A percentile compares a stretch with the other conserved stretches of the same genome.
Conservation (phyloP, 2,888 invertebrate species). For the Phengaris arion region DNA sequence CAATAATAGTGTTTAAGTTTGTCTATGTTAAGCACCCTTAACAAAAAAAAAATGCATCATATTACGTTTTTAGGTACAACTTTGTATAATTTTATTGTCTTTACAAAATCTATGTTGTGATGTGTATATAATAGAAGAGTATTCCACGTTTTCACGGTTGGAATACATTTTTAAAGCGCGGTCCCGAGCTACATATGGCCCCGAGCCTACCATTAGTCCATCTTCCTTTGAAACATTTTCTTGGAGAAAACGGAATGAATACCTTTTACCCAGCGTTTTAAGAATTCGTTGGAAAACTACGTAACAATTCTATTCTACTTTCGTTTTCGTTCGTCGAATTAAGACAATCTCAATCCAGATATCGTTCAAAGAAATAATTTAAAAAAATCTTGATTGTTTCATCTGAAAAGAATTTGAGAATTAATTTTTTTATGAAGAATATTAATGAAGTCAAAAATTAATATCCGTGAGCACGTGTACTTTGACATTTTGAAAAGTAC, state of each 20-base stretch:
- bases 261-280: not conserved
- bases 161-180: constrained; percentile 26
- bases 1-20: too few relatives aligned
- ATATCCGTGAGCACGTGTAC: not conserved
- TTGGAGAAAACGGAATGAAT: constrained; percentile 1
- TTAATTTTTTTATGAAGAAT: not conserved
- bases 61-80: not conserved
- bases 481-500: too few relatives aligned
- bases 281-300: constrained; percentile 1
- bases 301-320: not conserved
- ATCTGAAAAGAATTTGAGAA: not conserved
- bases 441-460: not conserved
- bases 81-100: constrained; percentile 3
- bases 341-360: not conserved
- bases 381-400: constrained; percentile 23
- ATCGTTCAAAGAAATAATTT: not conserved
- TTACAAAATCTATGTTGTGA: constrained; percentile 12
- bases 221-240: constrained; percentile 2
- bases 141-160: constrained; percentile 16
- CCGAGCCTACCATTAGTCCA: constrained; percentile 14
- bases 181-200: constrained; percentile 24
- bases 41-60: too few relatives aligned
- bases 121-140: not conserved
- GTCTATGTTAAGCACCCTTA: too few relatives aligned
- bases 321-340: not conserved